These are phyloP conservation scores for Oscheius sp. DNA, from an alignment of 2,888 invertebrate genomes.

Conservation along the genomic window DNA sequence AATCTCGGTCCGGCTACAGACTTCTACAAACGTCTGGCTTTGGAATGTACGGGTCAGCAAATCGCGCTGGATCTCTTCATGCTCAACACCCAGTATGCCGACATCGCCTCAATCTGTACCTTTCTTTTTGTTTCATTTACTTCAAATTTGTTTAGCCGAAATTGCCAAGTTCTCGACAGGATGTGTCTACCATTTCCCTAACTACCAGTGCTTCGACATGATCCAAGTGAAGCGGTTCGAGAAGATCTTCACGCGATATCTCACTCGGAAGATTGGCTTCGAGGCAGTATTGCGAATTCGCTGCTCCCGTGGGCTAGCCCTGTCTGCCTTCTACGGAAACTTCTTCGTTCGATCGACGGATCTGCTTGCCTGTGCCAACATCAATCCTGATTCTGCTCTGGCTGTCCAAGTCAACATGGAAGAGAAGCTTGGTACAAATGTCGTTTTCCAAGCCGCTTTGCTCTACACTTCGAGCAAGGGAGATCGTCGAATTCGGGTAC, in stretches of 20 bases:
- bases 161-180: conserved; percentile 95
- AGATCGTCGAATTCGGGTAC: conserved; percentile 95
- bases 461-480: conserved; percentile 94
- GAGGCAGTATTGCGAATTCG: conserved; percentile 98
- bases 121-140: not conserved
- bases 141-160: conserved; percentile 78
- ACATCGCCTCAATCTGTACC: conserved; percentile 89
- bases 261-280: conserved; percentile 96
- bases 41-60: conserved; percentile 88
- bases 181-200: conserved; percentile 89
- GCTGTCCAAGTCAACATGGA: conserved; percentile 95
- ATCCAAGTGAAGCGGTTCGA: conserved; percentile 80
- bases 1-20: conserved; percentile 94
- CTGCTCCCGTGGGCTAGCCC: conserved; percentile 89
- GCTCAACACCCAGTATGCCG: conserved; percentile 90
- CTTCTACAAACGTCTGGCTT: conserved; percentile 93
- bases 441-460: conserved; percentile 95
- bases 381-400: conserved; percentile 96
- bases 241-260: conserved; percentile 85
- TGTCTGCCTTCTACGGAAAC: conserved; percentile 99
- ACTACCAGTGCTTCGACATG: conserved; percentile 78
- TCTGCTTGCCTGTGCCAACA: conserved; percentile 92
- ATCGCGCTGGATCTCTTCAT: conserved; percentile 88
- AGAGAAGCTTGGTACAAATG: conserved; percentile 86
- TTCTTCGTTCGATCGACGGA: conserved; percentile 98